Evolutionary conservation across 1,140 invertebrate species (phyloP), one percentile per base, ranked within the genome.

Genomic region (Hyles vespertilio): DNA sequence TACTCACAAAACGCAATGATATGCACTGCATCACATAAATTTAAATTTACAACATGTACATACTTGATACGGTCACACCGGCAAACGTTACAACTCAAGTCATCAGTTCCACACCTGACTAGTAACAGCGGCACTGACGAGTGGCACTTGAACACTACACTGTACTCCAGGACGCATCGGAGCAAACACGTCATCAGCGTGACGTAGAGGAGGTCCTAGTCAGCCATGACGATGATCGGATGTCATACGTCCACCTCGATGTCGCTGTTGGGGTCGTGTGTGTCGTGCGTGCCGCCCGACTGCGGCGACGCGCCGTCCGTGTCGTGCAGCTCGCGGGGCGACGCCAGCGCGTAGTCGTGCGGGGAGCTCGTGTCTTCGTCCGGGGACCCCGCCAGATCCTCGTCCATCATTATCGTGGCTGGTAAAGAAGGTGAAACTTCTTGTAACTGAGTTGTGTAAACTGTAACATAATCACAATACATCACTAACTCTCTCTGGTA

Each of bases 191-290:
- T 63, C 61, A 68, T 56, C 48, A 66, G 47, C 45, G 54, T 53
- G 56, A 65, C 60, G 50, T 11, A 50, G 44, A 56, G 47, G 11
- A 50, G 52, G 43, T 65, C 68, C 78, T 84, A 81, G 77, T 84
- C 79, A 72, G 73, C 73, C 56, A 68, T 67, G 12, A 78, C 49
- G 56, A 69, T 63, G 32, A 78, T 67, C 58, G 70, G 65, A 61
- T 85, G 87, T 90, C 86, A 90, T 87, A 88, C 79, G 70, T 90
- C 89, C 7, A 89, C 71, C 66, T 89, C 89, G 34, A 87, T 74
- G 59, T 89, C 87, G 54, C 89, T 90, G 54, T 63, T 77, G 6
- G 63, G 61, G 11, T 89, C 87, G 3, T 79, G 77, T 33, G 74
- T 75, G 22, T 61, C 71, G 12, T 59, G 75, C 34, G 74, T 75